Conservation (phyloP, 2,888 invertebrate species). For the Acanthopleura granulata region DNA sequence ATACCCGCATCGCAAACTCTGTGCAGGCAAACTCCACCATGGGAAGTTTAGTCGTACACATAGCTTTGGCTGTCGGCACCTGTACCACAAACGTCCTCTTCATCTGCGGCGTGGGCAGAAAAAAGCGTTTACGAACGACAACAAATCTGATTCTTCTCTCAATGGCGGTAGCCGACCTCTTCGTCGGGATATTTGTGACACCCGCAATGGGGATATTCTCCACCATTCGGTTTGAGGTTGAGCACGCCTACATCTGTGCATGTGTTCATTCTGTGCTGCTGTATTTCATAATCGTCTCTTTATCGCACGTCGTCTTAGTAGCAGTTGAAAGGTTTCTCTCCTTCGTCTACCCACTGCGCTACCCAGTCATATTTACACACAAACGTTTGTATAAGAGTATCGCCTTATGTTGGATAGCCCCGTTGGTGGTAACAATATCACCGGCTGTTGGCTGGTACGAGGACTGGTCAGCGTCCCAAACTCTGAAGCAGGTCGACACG, state of each 20-base stretch:
- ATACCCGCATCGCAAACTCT: too few relatives aligned
- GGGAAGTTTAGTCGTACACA: not conserved
- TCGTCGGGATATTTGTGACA: constrained; percentile 1
- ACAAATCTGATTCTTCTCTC: constrained; percentile 8
- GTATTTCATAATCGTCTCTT: constrained; percentile 1
- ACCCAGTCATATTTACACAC: constrained; percentile 9
- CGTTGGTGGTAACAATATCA: not conserved
- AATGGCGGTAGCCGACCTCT: constrained; percentile 2
- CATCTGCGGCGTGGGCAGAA: not conserved
- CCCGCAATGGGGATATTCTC: not conserved
- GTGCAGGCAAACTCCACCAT: not conserved
- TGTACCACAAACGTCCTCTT: not conserved
- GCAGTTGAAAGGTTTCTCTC: not conserved
- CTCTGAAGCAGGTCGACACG: not conserved
- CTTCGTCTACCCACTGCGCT: constrained; percentile 1
- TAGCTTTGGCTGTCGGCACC: not conserved
- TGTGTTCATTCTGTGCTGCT: not conserved
- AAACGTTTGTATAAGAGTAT: not conserved
- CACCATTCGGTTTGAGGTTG: not conserved
- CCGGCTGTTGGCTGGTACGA: not conserved
- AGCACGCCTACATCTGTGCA: not conserved
- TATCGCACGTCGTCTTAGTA: not conserved
- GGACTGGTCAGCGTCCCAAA: not conserved
- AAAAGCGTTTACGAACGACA: not conserved
- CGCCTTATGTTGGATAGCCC: constrained; percentile 1